Conservation (phyloP, 2,888 invertebrate genomes). For the Lithosia quadra region DNA sequence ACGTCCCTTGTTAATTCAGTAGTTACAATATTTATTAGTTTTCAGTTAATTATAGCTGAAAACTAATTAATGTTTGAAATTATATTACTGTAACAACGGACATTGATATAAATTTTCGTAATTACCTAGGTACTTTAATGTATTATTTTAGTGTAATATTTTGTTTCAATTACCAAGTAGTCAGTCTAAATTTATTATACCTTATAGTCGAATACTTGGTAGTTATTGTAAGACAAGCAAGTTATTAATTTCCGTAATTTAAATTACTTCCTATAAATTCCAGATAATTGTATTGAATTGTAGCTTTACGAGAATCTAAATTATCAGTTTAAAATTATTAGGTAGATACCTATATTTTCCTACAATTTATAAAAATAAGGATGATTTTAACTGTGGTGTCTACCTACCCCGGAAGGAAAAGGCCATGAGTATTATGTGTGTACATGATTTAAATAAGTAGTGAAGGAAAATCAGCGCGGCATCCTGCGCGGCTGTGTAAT, state of each 20-base stretch:
- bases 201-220: background rate
- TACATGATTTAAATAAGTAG: too few species aligned
- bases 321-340: too few species aligned
- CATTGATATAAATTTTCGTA: background rate
- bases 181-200: background rate
- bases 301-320: too few species aligned
- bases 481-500: too few species aligned
- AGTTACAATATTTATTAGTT: background rate
- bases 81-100: background rate
- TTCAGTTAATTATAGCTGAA: background rate
- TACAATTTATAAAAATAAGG: too few species aligned
- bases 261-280: background rate
- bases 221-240: background rate
- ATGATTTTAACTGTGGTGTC: too few species aligned
- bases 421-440: too few species aligned
- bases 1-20: background rate
- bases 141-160: slow-evolving; percentile 3
- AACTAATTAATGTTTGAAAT: background rate
- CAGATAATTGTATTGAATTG: too few species aligned
- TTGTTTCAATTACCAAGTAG: background rate
- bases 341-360: too few species aligned
- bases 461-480: too few species aligned
- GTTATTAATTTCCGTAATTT: background rate
- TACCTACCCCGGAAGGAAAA: too few species aligned
- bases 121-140: too few species aligned